Conservation (phyloP, 2,113 vertebrate species). For the Oreochromis aureus region DNA sequence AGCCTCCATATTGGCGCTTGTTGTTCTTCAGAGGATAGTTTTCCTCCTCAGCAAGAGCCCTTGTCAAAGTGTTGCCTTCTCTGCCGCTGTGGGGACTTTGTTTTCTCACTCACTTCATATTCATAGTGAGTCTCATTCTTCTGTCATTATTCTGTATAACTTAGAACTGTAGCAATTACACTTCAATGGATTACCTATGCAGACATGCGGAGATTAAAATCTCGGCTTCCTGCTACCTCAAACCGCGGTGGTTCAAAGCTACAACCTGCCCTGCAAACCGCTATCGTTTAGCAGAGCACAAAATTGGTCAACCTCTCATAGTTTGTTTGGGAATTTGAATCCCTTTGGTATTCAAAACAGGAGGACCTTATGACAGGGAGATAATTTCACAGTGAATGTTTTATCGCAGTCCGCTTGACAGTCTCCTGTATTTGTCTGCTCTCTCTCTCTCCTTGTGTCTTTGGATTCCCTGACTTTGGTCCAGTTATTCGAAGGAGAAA, state of each 20-base stretch:
- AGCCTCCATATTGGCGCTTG: constrained; percentile 50
- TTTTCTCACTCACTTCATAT: constrained; percentile 77
- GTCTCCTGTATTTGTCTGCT: constrained; percentile 26
- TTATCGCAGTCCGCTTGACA: constrained; percentile 45
- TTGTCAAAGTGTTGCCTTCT: constrained; percentile 75
- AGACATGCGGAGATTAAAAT: constrained; percentile 58
- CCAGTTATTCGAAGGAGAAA: constrained; percentile 43
- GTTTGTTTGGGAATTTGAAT: constrained; percentile 59
- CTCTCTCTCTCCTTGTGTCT: constrained; percentile 42
- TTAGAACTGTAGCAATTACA: constrained; percentile 78
- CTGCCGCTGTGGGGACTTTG: constrained; percentile 68
- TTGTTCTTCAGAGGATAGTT: constrained; percentile 77
- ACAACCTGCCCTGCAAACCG: constrained; percentile 11
- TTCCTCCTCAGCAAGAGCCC: constrained; percentile 67
- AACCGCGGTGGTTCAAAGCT: constrained; percentile 38
- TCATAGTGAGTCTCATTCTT: constrained; percentile 62
- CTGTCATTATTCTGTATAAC: constrained; percentile 68
- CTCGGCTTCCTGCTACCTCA: constrained; percentile 17
- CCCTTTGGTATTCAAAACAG: constrained; percentile 65
- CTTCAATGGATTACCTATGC: constrained; percentile 78
- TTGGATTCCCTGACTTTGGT: constrained; percentile 57
- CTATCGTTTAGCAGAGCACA: constrained; percentile 21
- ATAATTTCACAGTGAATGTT: constrained; percentile 56
- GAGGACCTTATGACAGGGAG: constrained; percentile 46
- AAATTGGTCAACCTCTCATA: constrained; percentile 50